Evolutionary conservation across 2,888 invertebrate species (phyloP).

Genomic region (Hydrotaea cyrtoneurina): DNA sequence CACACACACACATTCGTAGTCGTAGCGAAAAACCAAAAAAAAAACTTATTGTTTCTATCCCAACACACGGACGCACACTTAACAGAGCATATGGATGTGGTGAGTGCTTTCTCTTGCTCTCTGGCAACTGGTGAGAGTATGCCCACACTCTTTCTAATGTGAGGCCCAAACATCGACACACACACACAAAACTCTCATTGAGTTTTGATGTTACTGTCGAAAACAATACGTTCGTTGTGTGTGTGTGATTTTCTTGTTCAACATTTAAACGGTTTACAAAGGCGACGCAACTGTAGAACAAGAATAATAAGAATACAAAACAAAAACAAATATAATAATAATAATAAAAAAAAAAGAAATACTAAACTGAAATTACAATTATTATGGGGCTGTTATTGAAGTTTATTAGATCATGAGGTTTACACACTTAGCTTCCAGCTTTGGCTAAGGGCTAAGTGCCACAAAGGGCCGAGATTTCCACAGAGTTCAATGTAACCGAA

Average conservation of each 20-base stretch:
- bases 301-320: background rate
- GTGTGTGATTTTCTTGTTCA: background rate
- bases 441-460: background rate
- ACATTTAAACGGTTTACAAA: slow-evolving; percentile 39
- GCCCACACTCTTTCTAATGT: slow-evolving; percentile 3
- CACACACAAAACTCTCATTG: slow-evolving; percentile 26
- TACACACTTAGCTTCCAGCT: background rate
- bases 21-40: background rate
- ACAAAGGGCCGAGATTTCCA: background rate
- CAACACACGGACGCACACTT: background rate
- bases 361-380: slow-evolving; percentile 60
- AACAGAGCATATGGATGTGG: background rate
- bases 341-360: slow-evolving; percentile 37
- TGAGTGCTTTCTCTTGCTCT: slow-evolving; percentile 11
- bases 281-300: background rate
- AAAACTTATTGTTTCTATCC: background rate
- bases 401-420: slow-evolving; percentile 51
- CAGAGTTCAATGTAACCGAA: slow-evolving; percentile 19
- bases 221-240: slow-evolving; percentile 29
- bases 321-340: background rate
- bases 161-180: background rate
- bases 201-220: slow-evolving; percentile 43
- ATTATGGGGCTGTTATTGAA: slow-evolving; percentile 54
- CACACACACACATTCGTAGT: background rate
- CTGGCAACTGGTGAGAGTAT: background rate